Evolutionary conservation across 2,888 invertebrate genomes (phyloP), one percentile per base, ranked within the genome.

Genomic region (Coronaproctus castanopsis): DNA sequence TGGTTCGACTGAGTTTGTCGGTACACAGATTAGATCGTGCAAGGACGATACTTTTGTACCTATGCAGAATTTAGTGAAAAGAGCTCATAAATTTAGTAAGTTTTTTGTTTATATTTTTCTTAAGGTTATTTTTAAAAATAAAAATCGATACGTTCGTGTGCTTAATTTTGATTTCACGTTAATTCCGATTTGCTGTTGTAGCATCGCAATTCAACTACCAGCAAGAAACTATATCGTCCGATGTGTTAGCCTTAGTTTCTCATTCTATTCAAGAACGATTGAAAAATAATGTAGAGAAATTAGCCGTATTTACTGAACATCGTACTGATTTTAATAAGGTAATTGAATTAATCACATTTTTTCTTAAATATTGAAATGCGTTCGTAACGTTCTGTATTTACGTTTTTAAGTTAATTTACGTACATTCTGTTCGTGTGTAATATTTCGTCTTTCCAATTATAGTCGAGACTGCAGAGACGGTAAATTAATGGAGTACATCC

Each of bases 261-360:
- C 95, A 96, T 73, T 96, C 95, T 5, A 82, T 88, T 21, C 92
- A 97, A 72, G 93, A 95, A 71, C 79, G 92, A 66, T 78, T 98
- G 65, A 88, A 91, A 74, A 88, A 83, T 71, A 73, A 96, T 65
- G 78, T 95, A 55, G 91, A 91, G 74, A 91, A 91, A 73, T 78
- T 97, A 66, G 86, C 91, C 57, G 81, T 88, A 66, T 85, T 91
- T 69, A 89, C 96, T 1, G 95, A 95, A 73, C 96, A 97, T 75
- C 80, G 97, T 69, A 81, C 90, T 72, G 95, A 96, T 75, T 80
- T 88, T 67, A 80, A 89, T 69, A 93, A 91, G 78, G 87, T 87
- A 70, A 65, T 68, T 62, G 5, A 8, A 36, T 36, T 8, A 8
- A 14, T 36, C 14, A 36, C 36, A 36, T 36, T 36, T 36, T 8